Percentiles rank a stretch among this genome's conserved stretches.
phyloP scores from a whole-genome alignment of 1,140 invertebrate genomes.

The Drosophila pectinifera region DNA sequence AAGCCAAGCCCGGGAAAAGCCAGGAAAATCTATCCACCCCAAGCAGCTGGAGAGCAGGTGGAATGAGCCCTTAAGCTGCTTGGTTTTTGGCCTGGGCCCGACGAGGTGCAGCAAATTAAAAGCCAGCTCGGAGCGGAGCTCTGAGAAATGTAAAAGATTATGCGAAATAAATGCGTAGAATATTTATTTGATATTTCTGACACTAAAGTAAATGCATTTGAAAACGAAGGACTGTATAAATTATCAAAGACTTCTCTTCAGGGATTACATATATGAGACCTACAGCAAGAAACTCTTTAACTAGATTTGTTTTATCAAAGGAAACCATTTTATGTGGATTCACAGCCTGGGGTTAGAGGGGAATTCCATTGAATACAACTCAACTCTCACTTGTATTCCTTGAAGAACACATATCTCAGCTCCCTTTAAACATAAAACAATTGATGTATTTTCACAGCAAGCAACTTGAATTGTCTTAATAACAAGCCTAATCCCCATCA shows the following conservation, averaged over 20 bases:
- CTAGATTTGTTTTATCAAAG: neutral
- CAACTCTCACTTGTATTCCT: too few relatives aligned
- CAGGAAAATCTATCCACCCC: conserved; percentile 7
- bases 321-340: neutral
- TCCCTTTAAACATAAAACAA: neutral
- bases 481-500: neutral
- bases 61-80: conserved; percentile 42
- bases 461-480: neutral
- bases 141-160: conserved; percentile 13
- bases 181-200: neutral
- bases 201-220: neutral
- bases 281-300: too few relatives aligned
- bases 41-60: conserved; percentile 3
- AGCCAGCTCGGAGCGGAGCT: neutral
- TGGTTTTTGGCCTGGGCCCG: conserved; percentile 23
- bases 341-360: neutral
- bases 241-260: neutral
- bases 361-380: too few relatives aligned
- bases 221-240: neutral
- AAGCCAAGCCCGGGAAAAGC: conserved; percentile 19
- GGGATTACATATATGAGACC: neutral
- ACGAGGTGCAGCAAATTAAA: conserved; percentile 27
- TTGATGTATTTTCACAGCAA: neutral
- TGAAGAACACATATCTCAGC: too few relatives aligned
- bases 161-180: neutral